Percentiles rank a stretch among this genome's conserved stretches.
phyloP scores from a whole-genome alignment of 1,140 invertebrate genomes.

The Panulirus ornatus region DNA sequence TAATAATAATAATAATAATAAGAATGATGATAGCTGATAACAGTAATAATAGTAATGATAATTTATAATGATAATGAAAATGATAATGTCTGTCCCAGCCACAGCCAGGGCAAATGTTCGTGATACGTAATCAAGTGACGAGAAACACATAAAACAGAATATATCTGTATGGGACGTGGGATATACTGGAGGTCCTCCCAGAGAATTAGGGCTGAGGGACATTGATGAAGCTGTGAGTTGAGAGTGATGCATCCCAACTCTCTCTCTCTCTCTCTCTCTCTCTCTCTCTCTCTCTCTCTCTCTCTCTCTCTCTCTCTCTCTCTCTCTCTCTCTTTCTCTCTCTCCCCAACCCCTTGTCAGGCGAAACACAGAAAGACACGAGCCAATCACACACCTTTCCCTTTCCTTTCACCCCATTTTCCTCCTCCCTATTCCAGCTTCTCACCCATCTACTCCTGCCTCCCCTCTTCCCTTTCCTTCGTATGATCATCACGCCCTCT shows the following conservation, averaged over 20 bases:
- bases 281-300: conserved; percentile 4
- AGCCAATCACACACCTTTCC: not conserved
- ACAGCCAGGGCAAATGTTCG: no score
- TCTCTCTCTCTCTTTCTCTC: not conserved
- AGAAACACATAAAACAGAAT: no score
- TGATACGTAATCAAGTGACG: no score
- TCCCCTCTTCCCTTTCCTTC: not conserved
- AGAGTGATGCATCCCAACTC: not conserved
- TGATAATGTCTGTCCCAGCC: no score
- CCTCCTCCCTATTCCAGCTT: not conserved
- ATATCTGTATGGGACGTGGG: no score
- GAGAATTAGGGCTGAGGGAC: no score
- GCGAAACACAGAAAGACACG: not conserved
- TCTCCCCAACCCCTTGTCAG: not conserved
- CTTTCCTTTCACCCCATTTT: not conserved
- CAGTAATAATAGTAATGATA: no score
- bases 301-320: conserved; percentile 3
- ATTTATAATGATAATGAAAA: no score
- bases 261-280: not conserved
- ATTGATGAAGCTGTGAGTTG: no score
- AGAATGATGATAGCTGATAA: no score
- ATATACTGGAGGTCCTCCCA: no score
- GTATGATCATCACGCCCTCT: not conserved
- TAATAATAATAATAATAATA: no score
- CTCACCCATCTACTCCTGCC: not conserved